phyloP scores from a whole-genome alignment of 1,140 invertebrate species.

The Zelostemma sp. region DNA sequence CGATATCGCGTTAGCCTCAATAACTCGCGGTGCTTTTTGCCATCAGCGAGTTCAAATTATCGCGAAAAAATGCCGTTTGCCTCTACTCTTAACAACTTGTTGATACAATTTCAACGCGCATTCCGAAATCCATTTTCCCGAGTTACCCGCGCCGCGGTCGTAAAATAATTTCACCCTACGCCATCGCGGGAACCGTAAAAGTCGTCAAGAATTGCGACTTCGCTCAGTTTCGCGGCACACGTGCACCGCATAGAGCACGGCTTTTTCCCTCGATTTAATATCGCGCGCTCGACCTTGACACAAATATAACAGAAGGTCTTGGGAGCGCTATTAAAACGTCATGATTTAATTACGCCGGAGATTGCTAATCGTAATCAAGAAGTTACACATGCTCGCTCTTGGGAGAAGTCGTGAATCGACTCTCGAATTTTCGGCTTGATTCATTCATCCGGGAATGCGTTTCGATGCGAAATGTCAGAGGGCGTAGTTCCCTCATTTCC shows the following conservation, averaged over 20 bases:
- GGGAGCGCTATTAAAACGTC: not conserved
- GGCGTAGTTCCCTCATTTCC: no score
- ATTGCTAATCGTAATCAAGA: not conserved
- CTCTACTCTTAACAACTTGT: no score
- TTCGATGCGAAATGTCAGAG: no score
- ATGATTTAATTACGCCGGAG: not conserved
- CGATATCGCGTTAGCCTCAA: not conserved
- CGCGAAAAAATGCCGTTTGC: no score
- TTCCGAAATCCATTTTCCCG: conserved; percentile 1
- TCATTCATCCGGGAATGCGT: no score
- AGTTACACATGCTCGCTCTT: not conserved
- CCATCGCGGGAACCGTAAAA: not conserved
- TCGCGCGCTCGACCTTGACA: not conserved
- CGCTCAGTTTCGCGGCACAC: not conserved
- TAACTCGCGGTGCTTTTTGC: not conserved
- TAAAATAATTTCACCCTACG: conserved; percentile 5
- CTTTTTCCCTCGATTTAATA: conserved; percentile 4
- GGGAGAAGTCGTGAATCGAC: no score
- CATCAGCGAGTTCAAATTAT: no score
- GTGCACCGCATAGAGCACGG: not conserved
- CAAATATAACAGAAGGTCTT: not conserved
- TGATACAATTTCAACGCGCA: not conserved
- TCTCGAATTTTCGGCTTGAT: no score
- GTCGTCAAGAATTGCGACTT: not conserved
- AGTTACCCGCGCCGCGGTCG: not conserved